phyloP scores from a whole-genome alignment of 2,888 invertebrate species.

The Chydorus sphaericus region DNA sequence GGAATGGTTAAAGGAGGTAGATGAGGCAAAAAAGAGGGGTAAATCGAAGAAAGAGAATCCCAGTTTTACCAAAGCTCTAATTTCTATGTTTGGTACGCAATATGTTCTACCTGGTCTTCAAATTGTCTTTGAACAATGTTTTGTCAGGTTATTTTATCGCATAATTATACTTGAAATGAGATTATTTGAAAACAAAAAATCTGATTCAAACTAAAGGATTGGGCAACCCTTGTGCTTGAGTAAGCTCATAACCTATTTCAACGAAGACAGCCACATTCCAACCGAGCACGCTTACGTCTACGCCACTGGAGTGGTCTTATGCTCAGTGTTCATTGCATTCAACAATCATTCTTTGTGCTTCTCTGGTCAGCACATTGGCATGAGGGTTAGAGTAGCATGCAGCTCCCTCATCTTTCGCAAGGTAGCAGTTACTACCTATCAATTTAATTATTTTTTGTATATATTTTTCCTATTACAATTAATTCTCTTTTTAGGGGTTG shows the following conservation, averaged over 20 bases:
- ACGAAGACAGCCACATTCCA: slow-evolving; percentile 34
- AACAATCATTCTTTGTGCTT: slow-evolving; percentile 46
- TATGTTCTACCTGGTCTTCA: slow-evolving; percentile 33
- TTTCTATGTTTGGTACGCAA: slow-evolving; percentile 32
- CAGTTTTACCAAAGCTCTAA: slow-evolving; percentile 32
- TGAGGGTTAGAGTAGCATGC: slow-evolving; percentile 66
- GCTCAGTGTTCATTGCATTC: slow-evolving; percentile 57
- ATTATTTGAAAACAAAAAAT: background rate
- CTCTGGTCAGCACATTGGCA: slow-evolving; percentile 52
- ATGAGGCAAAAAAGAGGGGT: slow-evolving; percentile 26
- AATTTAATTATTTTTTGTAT: background rate
- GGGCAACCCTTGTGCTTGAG: slow-evolving; percentile 51
- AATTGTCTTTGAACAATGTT: slow-evolving; percentile 31
- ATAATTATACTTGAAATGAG: background rate
- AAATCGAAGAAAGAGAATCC: slow-evolving; percentile 34
- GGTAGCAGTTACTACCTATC: slow-evolving; percentile 30
- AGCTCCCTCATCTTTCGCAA: slow-evolving; percentile 73
- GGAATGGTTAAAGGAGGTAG: slow-evolving; percentile 42
- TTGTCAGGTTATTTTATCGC: slow-evolving; percentile 24
- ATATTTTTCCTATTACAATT: background rate
- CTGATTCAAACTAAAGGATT: slow-evolving; percentile 34
- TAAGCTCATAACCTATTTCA: slow-evolving; percentile 48
- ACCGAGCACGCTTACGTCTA: slow-evolving; percentile 53
- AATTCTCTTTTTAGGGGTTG: slow-evolving; percentile 45
- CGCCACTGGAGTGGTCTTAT: slow-evolving; percentile 53